Evolutionary conservation across 2,888 invertebrate genomes (phyloP), one percentile per base, ranked within the genome.

Genomic region (Athrips mouffetella): DNA sequence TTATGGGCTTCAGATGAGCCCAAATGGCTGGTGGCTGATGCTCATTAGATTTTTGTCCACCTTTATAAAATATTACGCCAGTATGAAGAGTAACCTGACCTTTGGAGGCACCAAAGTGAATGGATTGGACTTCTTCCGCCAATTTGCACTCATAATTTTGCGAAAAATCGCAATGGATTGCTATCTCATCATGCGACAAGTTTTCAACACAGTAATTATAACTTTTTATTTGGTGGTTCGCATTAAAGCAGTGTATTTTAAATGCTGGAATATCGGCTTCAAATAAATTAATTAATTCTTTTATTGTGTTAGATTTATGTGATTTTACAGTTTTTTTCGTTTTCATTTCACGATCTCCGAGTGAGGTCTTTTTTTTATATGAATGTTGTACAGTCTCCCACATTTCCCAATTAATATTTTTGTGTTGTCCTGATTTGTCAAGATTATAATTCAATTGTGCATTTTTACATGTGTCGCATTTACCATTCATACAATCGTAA

Each of bases 51-150:
- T 25, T 25, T n/a, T n/a, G 4, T 25, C 4, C 25, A 25, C 8
- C 8, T 25, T 25, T 25, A 6, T 6, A 25, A 25, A 6, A 25
- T 8, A 25, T 25, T 8, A 25, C 46, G 2, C 55, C 25, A 8
- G 25, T 25, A 35, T 58, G 57, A 13, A 60, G 16, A 18, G 59
- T 60, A n/a, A 59, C 52, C 51, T 59, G 59, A 16, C 25, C 8
- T 25, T 25, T 25, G 8, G 5, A 6, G 8, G 25, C 25, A 25
- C 25, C 25, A 25, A 6, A 25, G 25, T 25, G 4, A 25, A 8
- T 8, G 25, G 25, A 6, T n/a, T n/a, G n/a, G n/a, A n/a, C n/a
- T n/a, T n/a, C n/a, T n/a, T n/a, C n/a, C n/a, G n/a, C n/a, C n/a
- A 25, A 8, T 25, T 25, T 25, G 8, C 25, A 25, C 8, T 8